These are phyloP conservation scores for Eristalinus sepulchralis DNA, from an alignment of 2,888 invertebrate species.

Conservation along the genomic window DNA sequence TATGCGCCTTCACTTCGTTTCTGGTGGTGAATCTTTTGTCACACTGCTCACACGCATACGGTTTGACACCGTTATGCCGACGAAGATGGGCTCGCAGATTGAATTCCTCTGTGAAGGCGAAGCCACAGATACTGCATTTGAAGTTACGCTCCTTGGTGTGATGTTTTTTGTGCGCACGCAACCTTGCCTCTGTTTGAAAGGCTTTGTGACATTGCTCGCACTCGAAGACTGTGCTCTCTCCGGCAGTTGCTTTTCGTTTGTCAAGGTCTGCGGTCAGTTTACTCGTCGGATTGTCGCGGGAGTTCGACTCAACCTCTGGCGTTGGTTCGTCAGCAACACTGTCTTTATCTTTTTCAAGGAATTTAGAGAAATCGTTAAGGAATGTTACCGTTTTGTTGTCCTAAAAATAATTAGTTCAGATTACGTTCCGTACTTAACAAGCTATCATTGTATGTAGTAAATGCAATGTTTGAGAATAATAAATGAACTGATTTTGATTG, in stretches of 20 bases:
- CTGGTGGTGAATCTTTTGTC: conserved; percentile 60
- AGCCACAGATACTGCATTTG: conserved; percentile 68
- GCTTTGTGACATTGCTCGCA: conserved; percentile 47
- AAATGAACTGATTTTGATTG: conserved; percentile 33
- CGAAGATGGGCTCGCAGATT: conserved; percentile 67
- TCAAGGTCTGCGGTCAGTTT: not conserved
- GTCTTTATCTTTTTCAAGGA: conserved; percentile 55
- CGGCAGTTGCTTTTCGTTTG: not conserved
- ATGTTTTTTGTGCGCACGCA: conserved; percentile 22
- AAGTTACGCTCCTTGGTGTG: conserved; percentile 59
- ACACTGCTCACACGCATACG: conserved; percentile 57
- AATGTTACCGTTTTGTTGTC: conserved; percentile 52
- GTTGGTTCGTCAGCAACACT: conserved; percentile 5
- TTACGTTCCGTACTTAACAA: conserved; percentile 25
- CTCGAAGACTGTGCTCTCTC: not conserved
- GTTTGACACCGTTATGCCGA: conserved; percentile 62
- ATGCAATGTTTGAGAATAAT: conserved; percentile 30
- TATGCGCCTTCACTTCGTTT: conserved; percentile 62
- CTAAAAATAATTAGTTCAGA: conserved; percentile 48
- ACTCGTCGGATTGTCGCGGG: not conserved
- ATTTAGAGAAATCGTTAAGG: conserved; percentile 57
- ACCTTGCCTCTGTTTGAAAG: conserved; percentile 21
- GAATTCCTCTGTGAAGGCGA: conserved; percentile 60
- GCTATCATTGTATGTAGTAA: not conserved
- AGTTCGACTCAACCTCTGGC: conserved; percentile 9